Percentiles rank a stretch among this genome's conserved stretches.
Conservation (phyloP, 2,888 invertebrate species). For the Melieria omissa region DNA sequence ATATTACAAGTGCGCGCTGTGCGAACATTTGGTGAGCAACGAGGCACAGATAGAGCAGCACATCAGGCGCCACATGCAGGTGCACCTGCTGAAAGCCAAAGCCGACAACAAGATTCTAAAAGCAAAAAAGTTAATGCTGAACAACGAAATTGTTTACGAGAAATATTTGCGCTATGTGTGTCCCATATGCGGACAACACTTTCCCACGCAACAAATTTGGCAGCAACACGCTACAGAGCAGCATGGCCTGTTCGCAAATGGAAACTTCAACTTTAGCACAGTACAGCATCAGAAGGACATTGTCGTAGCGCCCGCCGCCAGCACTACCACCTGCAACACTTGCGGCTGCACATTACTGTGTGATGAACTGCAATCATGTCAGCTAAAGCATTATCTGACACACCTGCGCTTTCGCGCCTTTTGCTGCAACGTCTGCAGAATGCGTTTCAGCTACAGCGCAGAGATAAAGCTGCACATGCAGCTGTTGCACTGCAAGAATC, state of each 20-base stretch:
- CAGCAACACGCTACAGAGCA: constrained; percentile 13
- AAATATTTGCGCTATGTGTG: constrained; percentile 24
- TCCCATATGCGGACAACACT: constrained; percentile 11
- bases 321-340: constrained; percentile 16
- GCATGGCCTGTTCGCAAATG: constrained; percentile 13
- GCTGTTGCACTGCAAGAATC: constrained; percentile 22
- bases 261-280: constrained; percentile 13
- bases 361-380: constrained; percentile 6
- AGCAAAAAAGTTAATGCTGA: constrained; percentile 12
- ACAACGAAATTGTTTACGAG: constrained; percentile 21
- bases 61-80: constrained; percentile 26
- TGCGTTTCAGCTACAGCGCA: constrained; percentile 23
- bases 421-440: constrained; percentile 25
- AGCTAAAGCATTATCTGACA: constrained; percentile 27
- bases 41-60: constrained; percentile 7
- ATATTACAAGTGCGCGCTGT: constrained; percentile 26
- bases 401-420: constrained; percentile 25
- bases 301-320: neutral
- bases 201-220: constrained; percentile 13
- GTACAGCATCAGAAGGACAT: constrained; percentile 1
- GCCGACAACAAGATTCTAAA: constrained; percentile 22
- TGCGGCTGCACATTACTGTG: constrained; percentile 14
- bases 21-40: constrained; percentile 19
- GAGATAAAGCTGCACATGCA: constrained; percentile 32
- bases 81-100: constrained; percentile 31